Evolutionary conservation across 1,140 invertebrate genomes (phyloP).

Genomic region (Calliphora vicina): DNA sequence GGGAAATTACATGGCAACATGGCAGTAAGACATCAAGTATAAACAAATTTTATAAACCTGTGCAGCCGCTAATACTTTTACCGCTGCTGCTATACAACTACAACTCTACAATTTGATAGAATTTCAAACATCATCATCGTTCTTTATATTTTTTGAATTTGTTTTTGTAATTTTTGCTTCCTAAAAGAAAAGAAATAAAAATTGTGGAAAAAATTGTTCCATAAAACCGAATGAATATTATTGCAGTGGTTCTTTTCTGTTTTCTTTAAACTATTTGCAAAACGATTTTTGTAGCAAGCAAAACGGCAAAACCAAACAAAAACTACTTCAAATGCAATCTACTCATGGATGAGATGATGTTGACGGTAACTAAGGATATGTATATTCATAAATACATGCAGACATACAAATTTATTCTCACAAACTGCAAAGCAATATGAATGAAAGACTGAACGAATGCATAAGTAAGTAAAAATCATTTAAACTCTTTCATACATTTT

Average conservation of each 20-base stretch:
- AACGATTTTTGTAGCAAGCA: background rate
- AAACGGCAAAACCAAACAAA: background rate
- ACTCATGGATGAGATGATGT: background rate
- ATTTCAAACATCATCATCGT: too few relatives aligned
- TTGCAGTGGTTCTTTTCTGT: background rate
- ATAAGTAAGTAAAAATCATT: constrained; percentile 22
- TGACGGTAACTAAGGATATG: background rate
- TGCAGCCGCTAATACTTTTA: background rate
- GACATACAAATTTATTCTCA: background rate
- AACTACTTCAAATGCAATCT: background rate
- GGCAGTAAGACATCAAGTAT: background rate
- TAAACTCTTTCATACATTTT: constrained; percentile 31
- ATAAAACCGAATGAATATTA: constrained; percentile 3
- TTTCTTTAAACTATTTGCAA: background rate
- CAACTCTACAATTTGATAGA: too few relatives aligned
- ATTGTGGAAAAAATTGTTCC: background rate
- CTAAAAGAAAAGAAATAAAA: background rate
- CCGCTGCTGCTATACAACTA: background rate
- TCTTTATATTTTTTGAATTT: too few relatives aligned
- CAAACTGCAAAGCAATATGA: background rate
- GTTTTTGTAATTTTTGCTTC: background rate
- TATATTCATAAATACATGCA: background rate
- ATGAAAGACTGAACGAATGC: background rate
- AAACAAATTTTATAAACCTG: background rate
- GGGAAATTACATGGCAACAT: constrained; percentile 1